Evolutionary conservation across 2,888 invertebrate genomes (phyloP).

Genomic region (Cosmia pyralina): DNA sequence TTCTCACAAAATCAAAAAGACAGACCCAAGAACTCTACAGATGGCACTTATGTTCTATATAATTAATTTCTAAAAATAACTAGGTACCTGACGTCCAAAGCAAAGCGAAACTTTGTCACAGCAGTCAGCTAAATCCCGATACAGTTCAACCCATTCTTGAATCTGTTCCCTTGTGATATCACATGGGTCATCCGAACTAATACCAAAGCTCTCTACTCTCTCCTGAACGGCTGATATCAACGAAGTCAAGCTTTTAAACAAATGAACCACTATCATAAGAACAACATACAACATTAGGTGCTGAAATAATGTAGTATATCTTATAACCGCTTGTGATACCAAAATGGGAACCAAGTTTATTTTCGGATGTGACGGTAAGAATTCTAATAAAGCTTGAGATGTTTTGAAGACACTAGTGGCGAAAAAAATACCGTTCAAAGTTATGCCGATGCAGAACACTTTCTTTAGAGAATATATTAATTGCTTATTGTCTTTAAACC

Average conservation of each 20-base stretch:
- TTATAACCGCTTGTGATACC: background rate
- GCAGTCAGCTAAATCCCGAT: too few species aligned
- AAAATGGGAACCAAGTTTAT: background rate
- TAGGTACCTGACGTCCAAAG: background rate
- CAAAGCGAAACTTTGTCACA: too few species aligned
- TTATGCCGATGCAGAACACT: background rate
- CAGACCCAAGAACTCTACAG: background rate
- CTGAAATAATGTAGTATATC: background rate
- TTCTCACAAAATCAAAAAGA: background rate
- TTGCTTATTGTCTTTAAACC: constrained; percentile 5
- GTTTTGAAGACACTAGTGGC: background rate
- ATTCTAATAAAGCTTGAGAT: background rate
- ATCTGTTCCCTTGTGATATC: too few species aligned
- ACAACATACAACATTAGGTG: constrained; percentile 2
- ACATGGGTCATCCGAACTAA: too few species aligned
- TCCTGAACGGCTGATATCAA: too few species aligned
- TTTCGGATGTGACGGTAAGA: background rate
- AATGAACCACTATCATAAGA: constrained; percentile 11
- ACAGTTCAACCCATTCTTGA: too few species aligned
- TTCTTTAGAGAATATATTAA: background rate
- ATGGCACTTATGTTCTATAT: background rate
- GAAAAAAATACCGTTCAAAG: background rate
- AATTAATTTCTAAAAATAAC: background rate
- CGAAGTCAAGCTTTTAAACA: too few species aligned
- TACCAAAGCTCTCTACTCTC: too few species aligned